Percentiles rank a stretch among this genome's conserved stretches.
Evolutionary conservation across 2,113 vertebrate species (phyloP).

Genomic region (Pogona vitticeps): DNA sequence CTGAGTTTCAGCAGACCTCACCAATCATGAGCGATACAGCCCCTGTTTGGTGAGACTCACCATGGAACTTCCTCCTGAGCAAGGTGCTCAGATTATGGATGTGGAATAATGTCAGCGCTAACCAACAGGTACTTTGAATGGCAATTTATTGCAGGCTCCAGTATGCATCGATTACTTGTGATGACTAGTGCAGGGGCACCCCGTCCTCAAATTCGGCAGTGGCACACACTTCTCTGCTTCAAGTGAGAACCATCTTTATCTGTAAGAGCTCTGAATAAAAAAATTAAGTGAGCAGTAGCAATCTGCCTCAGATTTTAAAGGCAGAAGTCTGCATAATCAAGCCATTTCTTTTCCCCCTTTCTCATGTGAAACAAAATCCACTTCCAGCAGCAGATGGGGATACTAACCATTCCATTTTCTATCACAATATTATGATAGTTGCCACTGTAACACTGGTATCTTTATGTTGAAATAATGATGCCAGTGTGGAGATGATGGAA

Average conservation of each 20-base stretch:
- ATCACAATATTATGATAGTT: no score
- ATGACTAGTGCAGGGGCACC: no score
- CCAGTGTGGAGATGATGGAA: no score
- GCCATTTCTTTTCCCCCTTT: neutral
- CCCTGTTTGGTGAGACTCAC: no score
- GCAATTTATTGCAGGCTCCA: neutral
- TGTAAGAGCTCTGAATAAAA: neutral
- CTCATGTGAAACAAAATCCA: neutral
- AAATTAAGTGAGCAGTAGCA: neutral
- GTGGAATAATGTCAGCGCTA: neutral
- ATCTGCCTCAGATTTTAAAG: neutral
- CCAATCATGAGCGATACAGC: no score
- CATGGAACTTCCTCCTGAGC: no score
- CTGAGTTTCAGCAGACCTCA: no score
- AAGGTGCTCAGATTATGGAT: neutral
- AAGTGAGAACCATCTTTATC: no score
- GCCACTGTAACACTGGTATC: no score
- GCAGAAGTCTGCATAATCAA: neutral
- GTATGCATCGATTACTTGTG: neutral
- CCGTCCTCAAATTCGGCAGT: no score
- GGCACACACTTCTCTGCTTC: no score
- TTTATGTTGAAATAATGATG: no score
- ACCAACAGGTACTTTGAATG: neutral
- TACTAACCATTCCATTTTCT: neutral
- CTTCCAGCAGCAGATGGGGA: neutral